These are phyloP conservation scores for Erebia ligea DNA, from an alignment of 2,888 invertebrate species.

Conservation along the genomic window DNA sequence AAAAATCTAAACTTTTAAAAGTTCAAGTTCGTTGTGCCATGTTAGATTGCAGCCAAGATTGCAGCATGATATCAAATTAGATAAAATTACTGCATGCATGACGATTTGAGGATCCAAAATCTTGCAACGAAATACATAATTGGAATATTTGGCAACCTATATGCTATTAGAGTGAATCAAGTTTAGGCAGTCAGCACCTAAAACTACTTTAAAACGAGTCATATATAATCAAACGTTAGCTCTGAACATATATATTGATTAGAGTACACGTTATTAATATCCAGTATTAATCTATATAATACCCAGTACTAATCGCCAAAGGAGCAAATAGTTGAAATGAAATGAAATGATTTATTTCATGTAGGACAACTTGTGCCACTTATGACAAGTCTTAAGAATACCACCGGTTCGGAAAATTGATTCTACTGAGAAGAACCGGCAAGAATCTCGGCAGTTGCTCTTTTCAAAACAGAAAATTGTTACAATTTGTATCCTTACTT, in stretches of 20 bases:
- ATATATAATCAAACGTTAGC: neutral
- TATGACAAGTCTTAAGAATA: too few species aligned
- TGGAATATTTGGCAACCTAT: constrained; percentile 7
- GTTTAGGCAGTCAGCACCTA: neutral
- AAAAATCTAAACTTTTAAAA: neutral
- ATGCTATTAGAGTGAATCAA: neutral
- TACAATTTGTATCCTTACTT: too few species aligned
- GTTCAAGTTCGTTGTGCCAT: neutral
- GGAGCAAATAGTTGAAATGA: too few species aligned
- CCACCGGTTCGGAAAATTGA: too few species aligned
- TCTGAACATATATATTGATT: constrained; percentile 3
- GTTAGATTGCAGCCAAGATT: too few species aligned
- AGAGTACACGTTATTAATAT: neutral
- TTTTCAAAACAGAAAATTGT: too few species aligned
- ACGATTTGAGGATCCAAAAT: constrained; percentile 1
- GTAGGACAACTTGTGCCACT: too few species aligned
- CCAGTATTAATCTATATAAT: too few species aligned
- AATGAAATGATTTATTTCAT: too few species aligned
- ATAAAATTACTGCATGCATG: neutral
- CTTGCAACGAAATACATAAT: constrained; percentile 1
- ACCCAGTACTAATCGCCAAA: too few species aligned
- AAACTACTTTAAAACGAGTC: neutral
- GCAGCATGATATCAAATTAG: neutral
- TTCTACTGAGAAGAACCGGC: too few species aligned
- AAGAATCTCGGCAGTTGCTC: too few species aligned